Conservation (phyloP, 2,113 vertebrate species). For the Apodemus speciosus region DNA sequence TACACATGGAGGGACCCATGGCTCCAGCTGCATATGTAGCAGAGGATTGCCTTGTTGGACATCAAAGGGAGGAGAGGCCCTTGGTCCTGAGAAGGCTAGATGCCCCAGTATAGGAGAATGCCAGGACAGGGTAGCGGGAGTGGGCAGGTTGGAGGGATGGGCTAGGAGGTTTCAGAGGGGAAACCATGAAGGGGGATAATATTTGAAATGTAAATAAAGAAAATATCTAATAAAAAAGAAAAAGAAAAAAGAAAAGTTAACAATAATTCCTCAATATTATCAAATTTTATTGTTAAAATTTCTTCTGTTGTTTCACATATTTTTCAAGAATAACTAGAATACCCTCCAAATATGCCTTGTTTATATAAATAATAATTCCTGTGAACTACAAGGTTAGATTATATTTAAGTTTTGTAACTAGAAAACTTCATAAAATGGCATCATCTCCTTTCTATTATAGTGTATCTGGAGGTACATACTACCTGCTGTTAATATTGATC, state of each 20-base stretch:
- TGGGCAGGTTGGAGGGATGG: too few relatives aligned
- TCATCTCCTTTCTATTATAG: background rate
- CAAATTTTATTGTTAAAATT: conserved; percentile 15
- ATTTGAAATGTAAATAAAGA: too few relatives aligned
- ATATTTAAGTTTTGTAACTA: conserved; percentile 33
- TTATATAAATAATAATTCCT: conserved; percentile 20
- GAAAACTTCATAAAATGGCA: background rate
- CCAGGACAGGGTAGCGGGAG: too few relatives aligned
- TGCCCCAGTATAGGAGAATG: too few relatives aligned
- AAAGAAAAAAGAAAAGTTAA: background rate
- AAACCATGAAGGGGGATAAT: too few relatives aligned
- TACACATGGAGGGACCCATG: too few relatives aligned
- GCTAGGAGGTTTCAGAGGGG: too few relatives aligned
- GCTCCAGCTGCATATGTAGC: too few relatives aligned
- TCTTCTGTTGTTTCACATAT: background rate
- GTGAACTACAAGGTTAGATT: conserved; percentile 13
- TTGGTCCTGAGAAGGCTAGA: too few relatives aligned
- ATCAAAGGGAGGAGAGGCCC: too few relatives aligned
- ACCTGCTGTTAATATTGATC: conserved; percentile 59
- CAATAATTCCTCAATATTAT: conserved; percentile 7
- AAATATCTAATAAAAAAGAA: too few relatives aligned
- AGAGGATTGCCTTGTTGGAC: too few relatives aligned
- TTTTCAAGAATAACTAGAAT: conserved; percentile 24
- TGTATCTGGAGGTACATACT: background rate
- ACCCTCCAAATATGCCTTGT: background rate